phyloP scores from a whole-genome alignment of 1,140 invertebrate genomes.

The Heliconius hermathena region DNA sequence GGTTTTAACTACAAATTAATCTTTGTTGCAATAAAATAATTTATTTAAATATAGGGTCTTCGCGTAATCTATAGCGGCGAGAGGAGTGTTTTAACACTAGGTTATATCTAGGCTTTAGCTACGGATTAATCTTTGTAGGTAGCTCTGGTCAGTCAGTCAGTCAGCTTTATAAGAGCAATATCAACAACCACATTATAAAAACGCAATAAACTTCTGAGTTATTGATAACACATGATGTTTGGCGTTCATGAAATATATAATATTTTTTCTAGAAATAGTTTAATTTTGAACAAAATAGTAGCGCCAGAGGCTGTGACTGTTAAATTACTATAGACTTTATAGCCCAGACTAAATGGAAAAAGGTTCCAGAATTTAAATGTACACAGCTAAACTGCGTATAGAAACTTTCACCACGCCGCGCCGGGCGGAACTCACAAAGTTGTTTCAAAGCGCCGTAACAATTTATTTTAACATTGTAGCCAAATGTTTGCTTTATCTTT shows the following conservation, averaged over 20 bases:
- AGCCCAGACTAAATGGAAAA: neutral
- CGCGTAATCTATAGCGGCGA: too few relatives aligned
- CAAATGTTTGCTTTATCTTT: conserved; percentile 11
- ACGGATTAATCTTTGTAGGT: too few relatives aligned
- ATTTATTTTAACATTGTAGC: conserved; percentile 23
- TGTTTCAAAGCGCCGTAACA: conserved; percentile 14
- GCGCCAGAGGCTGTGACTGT: neutral
- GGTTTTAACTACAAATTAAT: too few relatives aligned
- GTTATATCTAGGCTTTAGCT: neutral
- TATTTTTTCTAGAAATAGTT: neutral
- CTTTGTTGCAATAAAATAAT: too few relatives aligned
- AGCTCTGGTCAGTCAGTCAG: too few relatives aligned
- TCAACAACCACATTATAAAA: too few relatives aligned
- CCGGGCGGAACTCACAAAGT: neutral
- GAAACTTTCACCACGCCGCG: conserved; percentile 14
- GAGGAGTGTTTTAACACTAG: too few relatives aligned
- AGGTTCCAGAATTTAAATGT: conserved; percentile 21
- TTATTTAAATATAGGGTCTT: too few relatives aligned
- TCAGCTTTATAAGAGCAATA: too few relatives aligned
- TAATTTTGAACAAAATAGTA: neutral
- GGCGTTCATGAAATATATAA: neutral
- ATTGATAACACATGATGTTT: too few relatives aligned
- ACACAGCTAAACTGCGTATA: conserved; percentile 5
- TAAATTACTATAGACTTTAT: conserved; percentile 10
- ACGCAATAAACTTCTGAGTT: too few relatives aligned